phyloP scores from a whole-genome alignment of 2,113 vertebrate species.

The Amphiprion percula region DNA sequence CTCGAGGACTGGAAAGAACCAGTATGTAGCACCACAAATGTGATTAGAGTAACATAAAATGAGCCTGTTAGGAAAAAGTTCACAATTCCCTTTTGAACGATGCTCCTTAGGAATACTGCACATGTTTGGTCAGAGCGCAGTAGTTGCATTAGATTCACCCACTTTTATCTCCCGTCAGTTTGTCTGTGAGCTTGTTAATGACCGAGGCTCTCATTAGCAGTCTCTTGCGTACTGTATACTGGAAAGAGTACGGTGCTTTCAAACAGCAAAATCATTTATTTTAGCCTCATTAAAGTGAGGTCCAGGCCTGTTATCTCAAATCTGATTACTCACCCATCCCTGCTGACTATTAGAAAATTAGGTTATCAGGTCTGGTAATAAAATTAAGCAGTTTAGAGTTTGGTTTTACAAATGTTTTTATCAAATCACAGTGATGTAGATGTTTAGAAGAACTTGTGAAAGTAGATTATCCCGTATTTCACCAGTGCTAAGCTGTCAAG shows the following conservation, averaged over 20 bases:
- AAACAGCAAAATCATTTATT: slow-evolving; percentile 47
- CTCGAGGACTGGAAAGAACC: background rate
- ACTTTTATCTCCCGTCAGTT: slow-evolving; percentile 14
- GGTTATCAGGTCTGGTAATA: slow-evolving; percentile 10
- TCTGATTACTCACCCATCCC: slow-evolving; percentile 28
- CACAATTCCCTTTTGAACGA: background rate
- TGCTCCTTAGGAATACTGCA: background rate
- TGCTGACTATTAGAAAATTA: slow-evolving; percentile 2
- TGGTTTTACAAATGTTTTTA: background rate
- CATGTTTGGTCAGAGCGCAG: slow-evolving; percentile 32
- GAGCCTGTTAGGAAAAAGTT: slow-evolving; percentile 1
- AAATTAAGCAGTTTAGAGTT: background rate
- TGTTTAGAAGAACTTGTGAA: background rate
- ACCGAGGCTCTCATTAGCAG: slow-evolving; percentile 40
- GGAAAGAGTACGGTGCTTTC: background rate
- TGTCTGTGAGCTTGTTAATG: slow-evolving; percentile 46
- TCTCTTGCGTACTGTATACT: slow-evolving; percentile 7
- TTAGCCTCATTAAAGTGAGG: slow-evolving; percentile 35
- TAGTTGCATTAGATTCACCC: background rate
- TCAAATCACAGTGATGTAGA: background rate
- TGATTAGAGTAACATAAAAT: background rate
- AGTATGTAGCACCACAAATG: background rate
- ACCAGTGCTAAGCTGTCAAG: background rate
- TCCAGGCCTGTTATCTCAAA: slow-evolving; percentile 27
- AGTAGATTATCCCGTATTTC: background rate